Evolutionary conservation across 2,888 invertebrate species (phyloP).

Genomic region (Drosophila lacicola): DNA sequence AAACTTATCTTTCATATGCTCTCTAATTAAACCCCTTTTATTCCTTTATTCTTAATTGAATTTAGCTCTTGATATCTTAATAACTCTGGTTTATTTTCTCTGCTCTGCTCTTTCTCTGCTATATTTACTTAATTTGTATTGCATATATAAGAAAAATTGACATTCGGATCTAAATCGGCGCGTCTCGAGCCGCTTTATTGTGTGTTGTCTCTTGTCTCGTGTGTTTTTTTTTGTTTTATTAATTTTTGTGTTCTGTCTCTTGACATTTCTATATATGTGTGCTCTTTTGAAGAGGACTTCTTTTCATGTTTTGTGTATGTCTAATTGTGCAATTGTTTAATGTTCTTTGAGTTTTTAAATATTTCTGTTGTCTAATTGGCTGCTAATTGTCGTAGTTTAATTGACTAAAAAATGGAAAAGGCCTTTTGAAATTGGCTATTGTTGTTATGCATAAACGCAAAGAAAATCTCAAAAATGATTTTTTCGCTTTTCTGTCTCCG

Average conservation of each 20-base stretch:
- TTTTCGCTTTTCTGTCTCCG: slow-evolving; percentile 59
- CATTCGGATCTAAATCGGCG: slow-evolving; percentile 75
- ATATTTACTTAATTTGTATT: slow-evolving; percentile 29
- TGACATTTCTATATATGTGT: slow-evolving; percentile 10
- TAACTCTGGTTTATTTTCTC: neutral
- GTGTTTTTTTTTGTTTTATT: slow-evolving; percentile 30
- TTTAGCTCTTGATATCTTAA: neutral
- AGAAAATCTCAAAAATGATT: slow-evolving; percentile 44
- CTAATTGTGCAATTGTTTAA: slow-evolving; percentile 34
- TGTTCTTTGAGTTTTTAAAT: slow-evolving; percentile 39
- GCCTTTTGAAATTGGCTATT: slow-evolving; percentile 31
- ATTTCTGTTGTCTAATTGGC: slow-evolving; percentile 71
- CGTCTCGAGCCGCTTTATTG: slow-evolving; percentile 28
- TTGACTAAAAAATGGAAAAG: slow-evolving; percentile 31
- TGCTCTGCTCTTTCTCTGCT: slow-evolving; percentile 34
- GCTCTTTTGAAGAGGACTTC: slow-evolving; percentile 14
- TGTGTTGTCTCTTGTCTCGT: slow-evolving; percentile 40
- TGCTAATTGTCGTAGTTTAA: slow-evolving; percentile 61
- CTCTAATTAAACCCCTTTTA: neutral
- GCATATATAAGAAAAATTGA: slow-evolving; percentile 77
- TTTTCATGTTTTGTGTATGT: slow-evolving; percentile 47
- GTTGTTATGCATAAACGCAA: slow-evolving; percentile 11
- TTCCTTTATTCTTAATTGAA: neutral
- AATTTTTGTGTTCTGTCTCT: neutral
- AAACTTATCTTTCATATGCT: neutral